These are phyloP conservation scores for Barypeithes pellucidus DNA, from an alignment of 2,888 invertebrate genomes.

Conservation along the genomic window DNA sequence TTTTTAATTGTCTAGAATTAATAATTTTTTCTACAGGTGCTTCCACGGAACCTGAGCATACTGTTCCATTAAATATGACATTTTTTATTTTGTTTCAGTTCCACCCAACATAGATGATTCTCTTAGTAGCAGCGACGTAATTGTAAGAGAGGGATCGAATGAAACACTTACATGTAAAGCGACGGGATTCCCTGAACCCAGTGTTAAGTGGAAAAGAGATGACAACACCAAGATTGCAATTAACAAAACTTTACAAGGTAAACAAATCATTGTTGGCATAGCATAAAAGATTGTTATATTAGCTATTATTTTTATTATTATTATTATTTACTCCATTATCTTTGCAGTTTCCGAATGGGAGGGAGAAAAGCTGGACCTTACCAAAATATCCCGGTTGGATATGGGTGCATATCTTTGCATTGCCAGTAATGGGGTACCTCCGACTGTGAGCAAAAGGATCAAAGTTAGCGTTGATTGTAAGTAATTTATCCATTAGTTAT, in stretches of 20 bases:
- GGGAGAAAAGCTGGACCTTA: slow-evolving; percentile 87
- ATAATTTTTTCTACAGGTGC: too few species aligned
- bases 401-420: slow-evolving; percentile 96
- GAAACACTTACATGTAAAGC: slow-evolving; percentile 92
- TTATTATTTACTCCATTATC: slow-evolving; percentile 14
- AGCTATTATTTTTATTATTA: neutral
- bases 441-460: slow-evolving; percentile 91
- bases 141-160: slow-evolving; percentile 91
- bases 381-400: slow-evolving; percentile 87
- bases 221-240: slow-evolving; percentile 90
- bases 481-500: slow-evolving; percentile 68
- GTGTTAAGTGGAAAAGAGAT: slow-evolving; percentile 93
- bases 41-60: too few species aligned
- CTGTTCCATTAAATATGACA: too few species aligned
- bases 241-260: slow-evolving; percentile 87
- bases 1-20: too few species aligned
- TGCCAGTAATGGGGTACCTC: slow-evolving; percentile 91
- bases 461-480: slow-evolving; percentile 96
- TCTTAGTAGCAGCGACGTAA: slow-evolving; percentile 91
- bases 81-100: slow-evolving; percentile 74
- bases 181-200: slow-evolving; percentile 90
- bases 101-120: slow-evolving; percentile 95
- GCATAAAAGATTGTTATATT: neutral
- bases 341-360: slow-evolving; percentile 87
- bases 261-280: neutral